These are phyloP conservation scores for Hippocampus mohnikei DNA, from an alignment of 2,113 vertebrate genomes.

Conservation along the genomic window DNA sequence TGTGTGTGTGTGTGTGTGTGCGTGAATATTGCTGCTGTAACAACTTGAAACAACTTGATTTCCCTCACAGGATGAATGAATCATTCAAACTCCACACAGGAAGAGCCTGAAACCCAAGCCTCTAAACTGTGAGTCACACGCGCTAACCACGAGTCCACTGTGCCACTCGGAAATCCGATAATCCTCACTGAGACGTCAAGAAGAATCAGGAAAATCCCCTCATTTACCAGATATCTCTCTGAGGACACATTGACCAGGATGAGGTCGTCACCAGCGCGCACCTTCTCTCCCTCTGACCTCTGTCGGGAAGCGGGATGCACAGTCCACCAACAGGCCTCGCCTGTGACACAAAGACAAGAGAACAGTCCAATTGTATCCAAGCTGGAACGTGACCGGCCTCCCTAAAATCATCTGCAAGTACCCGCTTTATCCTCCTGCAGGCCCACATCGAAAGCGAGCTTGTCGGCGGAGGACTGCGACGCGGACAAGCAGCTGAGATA, in stretches of 20 bases:
- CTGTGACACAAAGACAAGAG: slow-evolving; percentile 36
- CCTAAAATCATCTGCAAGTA: slow-evolving; percentile 10
- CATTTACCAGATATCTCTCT: slow-evolving; percentile 91
- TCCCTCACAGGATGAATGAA: neutral
- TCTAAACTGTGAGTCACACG: too few species aligned
- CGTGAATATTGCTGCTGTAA: neutral
- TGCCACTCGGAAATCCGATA: neutral
- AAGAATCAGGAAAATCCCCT: neutral
- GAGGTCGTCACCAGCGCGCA: slow-evolving; percentile 90
- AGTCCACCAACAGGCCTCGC: slow-evolving; percentile 81
- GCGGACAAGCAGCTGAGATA: slow-evolving; percentile 90
- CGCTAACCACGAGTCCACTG: too few species aligned
- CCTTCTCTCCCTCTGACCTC: slow-evolving; percentile 94
- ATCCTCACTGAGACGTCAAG: neutral
- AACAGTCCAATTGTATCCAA: neutral
- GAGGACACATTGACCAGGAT: slow-evolving; percentile 92
- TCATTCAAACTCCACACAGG: too few species aligned
- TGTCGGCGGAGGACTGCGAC: slow-evolving; percentile 85
- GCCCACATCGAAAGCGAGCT: slow-evolving; percentile 92
- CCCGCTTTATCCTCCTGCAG: slow-evolving; percentile 87
- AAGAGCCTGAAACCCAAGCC: too few species aligned
- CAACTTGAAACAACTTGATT: neutral
- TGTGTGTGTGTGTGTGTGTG: neutral
- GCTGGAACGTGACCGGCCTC: neutral
- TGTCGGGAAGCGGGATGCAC: slow-evolving; percentile 74